These are phyloP conservation scores for Idaea biselata DNA, from an alignment of 2,888 invertebrate species.

Conservation along the genomic window DNA sequence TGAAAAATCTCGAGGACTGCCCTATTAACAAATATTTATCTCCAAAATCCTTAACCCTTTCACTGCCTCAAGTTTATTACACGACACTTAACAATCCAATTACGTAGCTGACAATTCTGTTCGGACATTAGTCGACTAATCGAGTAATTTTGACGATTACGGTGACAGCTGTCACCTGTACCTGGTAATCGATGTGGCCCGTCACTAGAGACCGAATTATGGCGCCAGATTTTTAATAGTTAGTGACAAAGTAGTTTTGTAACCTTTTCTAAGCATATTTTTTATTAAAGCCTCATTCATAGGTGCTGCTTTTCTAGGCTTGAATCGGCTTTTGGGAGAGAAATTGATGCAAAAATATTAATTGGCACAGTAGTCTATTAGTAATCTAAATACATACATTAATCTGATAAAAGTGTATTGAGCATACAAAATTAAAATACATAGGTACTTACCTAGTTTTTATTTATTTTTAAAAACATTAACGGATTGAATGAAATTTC, in stretches of 20 bases:
- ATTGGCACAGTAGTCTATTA: no score
- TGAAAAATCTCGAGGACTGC: no score
- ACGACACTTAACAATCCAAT: constrained; percentile 42
- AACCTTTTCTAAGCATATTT: not conserved
- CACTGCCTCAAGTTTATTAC: constrained; percentile 28
- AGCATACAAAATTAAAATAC: no score
- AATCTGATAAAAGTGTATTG: no score
- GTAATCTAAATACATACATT: no score
- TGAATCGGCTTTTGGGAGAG: no score
- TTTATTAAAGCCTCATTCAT: not conserved
- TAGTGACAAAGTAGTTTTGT: constrained; percentile 18
- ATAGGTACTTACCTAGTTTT: no score
- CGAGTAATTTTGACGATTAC: constrained; percentile 36
- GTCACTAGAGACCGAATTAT: constrained; percentile 43
- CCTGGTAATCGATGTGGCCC: constrained; percentile 51
- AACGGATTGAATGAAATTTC: no score
- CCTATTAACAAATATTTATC: not conserved
- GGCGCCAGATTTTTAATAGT: constrained; percentile 39
- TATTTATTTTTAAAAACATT: no score
- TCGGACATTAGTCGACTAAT: constrained; percentile 40
- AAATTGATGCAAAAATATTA: no score
- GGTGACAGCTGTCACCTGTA: constrained; percentile 42
- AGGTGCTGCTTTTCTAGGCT: no score
- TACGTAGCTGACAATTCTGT: constrained; percentile 53
- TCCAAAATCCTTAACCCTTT: constrained; percentile 16